Evolutionary conservation across 2,113 vertebrate genomes (phyloP).

Genomic region (Poeciliopsis retropinna): DNA sequence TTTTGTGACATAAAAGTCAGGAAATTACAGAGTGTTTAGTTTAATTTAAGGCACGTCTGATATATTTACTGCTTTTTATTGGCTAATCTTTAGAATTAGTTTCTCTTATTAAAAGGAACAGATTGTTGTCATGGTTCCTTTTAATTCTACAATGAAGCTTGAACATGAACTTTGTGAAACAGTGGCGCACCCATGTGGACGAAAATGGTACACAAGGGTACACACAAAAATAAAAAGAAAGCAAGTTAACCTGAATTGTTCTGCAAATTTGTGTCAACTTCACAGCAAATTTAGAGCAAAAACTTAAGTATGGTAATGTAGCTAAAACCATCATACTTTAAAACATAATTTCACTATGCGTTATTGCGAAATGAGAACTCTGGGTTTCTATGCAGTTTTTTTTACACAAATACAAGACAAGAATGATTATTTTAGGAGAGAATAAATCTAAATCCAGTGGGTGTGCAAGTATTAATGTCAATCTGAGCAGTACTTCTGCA

Average conservation of each 20-base stretch:
- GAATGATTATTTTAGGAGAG: neutral
- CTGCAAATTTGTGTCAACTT: neutral
- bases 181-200: neutral
- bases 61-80: neutral
- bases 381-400: neutral
- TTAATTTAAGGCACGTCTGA: neutral
- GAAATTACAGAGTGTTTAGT: neutral
- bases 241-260: neutral
- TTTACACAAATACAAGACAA: too few relatives aligned
- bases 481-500: neutral
- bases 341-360: neutral
- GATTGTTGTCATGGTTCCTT: neutral
- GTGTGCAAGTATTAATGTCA: neutral
- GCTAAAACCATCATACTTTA: neutral
- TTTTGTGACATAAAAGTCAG: neutral
- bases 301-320: neutral
- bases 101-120: neutral
- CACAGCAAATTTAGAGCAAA: neutral
- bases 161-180: neutral
- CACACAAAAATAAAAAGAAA: neutral
- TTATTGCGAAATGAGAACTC: neutral
- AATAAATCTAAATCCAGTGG: neutral
- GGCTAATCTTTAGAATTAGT: neutral
- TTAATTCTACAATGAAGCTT: neutral
- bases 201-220: neutral